Conservation (phyloP, 2,888 invertebrate genomes). For the Leptinotarsa haldemani region DNA sequence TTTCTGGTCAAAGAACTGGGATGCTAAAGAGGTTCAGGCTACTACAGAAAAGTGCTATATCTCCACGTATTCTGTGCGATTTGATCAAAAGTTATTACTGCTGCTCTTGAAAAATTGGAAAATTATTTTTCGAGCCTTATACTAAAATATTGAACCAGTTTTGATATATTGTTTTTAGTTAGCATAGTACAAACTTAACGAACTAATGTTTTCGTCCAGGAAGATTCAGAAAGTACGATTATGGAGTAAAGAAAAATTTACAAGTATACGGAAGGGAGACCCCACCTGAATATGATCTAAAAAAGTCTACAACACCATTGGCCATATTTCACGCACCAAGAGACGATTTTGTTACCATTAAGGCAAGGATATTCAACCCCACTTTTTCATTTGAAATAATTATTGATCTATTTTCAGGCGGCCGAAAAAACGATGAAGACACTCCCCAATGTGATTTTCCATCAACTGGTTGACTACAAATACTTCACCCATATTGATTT, state of each 20-base stretch:
- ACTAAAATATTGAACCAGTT: too few relatives aligned
- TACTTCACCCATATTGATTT: slow-evolving; percentile 36
- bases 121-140: too few relatives aligned
- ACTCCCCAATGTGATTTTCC: slow-evolving; percentile 22
- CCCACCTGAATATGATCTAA: slow-evolving; percentile 38
- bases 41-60: too few relatives aligned
- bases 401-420: slow-evolving; percentile 26
- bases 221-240: slow-evolving; percentile 40
- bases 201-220: slow-evolving; percentile 21
- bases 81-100: too few relatives aligned
- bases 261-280: slow-evolving; percentile 33
- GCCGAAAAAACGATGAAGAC: slow-evolving; percentile 2
- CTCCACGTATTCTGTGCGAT: too few relatives aligned
- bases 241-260: slow-evolving; percentile 39
- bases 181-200: too few relatives aligned
- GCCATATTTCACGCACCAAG: slow-evolving; percentile 27
- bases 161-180: too few relatives aligned
- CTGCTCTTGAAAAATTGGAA: too few relatives aligned
- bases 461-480: slow-evolving; percentile 15
- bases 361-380: slow-evolving; percentile 20
- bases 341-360: slow-evolving; percentile 22
- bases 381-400: neutral
- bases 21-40: too few relatives aligned
- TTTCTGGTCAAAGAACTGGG: too few relatives aligned
- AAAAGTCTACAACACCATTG: slow-evolving; percentile 41